Conservation (phyloP, 1,140 invertebrate genomes). For the Forficula auricularia region DNA sequence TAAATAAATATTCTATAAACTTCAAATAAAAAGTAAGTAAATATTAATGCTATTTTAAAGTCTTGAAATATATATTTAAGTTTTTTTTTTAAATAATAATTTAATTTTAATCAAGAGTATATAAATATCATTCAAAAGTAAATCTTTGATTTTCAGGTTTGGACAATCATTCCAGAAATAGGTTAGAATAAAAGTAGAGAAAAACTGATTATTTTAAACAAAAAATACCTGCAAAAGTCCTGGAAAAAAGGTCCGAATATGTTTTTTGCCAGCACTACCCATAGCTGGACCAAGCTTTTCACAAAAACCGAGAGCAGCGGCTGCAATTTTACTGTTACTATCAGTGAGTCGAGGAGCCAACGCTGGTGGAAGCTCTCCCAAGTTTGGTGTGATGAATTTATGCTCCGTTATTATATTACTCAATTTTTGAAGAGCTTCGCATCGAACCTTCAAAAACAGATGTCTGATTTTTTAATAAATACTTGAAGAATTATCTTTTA, state of each 20-base stretch:
- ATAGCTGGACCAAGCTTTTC: conserved; percentile 59
- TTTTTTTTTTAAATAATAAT: too few species aligned
- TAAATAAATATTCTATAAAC: too few species aligned
- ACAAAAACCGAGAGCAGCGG: conserved; percentile 62
- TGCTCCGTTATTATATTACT: conserved; percentile 53
- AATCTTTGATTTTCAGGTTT: too few species aligned
- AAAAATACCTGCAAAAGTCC: conserved; percentile 58
- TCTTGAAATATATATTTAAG: too few species aligned
- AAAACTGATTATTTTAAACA: too few species aligned
- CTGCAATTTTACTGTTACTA: conserved; percentile 80
- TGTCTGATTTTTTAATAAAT: conserved; percentile 14
- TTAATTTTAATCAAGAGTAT: too few species aligned
- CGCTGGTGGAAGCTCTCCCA: conserved; percentile 67
- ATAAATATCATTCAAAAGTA: too few species aligned
- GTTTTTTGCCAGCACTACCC: conserved; percentile 60
- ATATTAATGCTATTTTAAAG: too few species aligned
- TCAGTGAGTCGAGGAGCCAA: conserved; percentile 60
- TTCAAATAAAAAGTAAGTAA: too few species aligned
- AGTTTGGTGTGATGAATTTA: conserved; percentile 58
- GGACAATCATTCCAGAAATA: too few species aligned
- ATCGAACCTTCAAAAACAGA: conserved; percentile 39
- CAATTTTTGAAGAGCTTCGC: conserved; percentile 66
- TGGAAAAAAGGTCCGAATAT: conserved; percentile 65
- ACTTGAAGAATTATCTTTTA: too few species aligned
- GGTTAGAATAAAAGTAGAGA: too few species aligned